phyloP scores from a whole-genome alignment of 2,797 vertebrate genomes.

The Scleropages formosus region DNA sequence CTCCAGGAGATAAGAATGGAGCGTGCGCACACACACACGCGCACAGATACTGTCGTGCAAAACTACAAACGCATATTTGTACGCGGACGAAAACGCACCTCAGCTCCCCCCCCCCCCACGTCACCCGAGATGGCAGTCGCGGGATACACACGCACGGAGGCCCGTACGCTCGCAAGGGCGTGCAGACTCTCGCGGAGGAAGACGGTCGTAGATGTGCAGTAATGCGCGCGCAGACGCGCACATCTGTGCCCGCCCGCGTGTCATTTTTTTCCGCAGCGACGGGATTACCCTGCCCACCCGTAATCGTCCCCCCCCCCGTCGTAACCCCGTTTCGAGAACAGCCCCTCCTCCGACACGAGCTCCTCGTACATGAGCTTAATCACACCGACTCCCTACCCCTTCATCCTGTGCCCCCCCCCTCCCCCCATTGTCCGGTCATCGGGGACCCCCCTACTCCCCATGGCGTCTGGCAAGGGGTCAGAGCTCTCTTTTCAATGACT shows the following conservation, averaged over 20 bases:
- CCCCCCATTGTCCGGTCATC: too few species aligned
- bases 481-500: too few species aligned
- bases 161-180: constrained; percentile 27
- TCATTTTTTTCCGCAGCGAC: constrained; percentile 42
- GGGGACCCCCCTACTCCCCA: neutral
- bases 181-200: too few species aligned
- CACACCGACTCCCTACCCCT: too few species aligned
- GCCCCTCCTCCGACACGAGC: neutral
- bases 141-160: constrained; percentile 19
- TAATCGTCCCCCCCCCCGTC: constrained; percentile 39
- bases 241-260: neutral
- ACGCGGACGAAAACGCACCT: too few species aligned
- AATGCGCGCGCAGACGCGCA: constrained; percentile 19
- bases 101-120: constrained; percentile 11
- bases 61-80: neutral
- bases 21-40: constrained; percentile 24
- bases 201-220: too few species aligned
- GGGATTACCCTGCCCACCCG: constrained; percentile 54
- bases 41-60: constrained; percentile 44
- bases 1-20: constrained; percentile 32
- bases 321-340: constrained; percentile 3
- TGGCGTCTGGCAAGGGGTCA: too few species aligned
- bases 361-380: too few species aligned
- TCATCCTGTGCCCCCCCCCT: too few species aligned
- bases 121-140: neutral